Conservation (phyloP, 1,140 invertebrate species). For the Ceratina calcarata region DNA sequence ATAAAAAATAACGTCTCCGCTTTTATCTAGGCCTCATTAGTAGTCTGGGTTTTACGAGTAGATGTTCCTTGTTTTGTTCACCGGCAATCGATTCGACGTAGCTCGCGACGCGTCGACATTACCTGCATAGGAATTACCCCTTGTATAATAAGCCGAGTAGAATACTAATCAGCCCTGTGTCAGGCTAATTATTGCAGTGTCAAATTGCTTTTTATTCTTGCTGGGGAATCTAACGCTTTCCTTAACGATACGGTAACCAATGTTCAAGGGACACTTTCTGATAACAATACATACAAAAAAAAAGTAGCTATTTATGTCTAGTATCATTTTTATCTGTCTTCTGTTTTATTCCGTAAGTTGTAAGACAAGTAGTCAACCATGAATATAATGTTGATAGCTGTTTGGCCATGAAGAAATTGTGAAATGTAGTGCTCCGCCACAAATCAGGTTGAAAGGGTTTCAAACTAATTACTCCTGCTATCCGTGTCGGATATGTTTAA, state of each 20-base stretch:
- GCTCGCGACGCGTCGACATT: conserved; percentile 4
- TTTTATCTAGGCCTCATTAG: background rate
- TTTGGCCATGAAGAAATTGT: too few species aligned
- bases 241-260: too few species aligned
- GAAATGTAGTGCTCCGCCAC: too few species aligned
- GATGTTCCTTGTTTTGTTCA: conserved; percentile 1
- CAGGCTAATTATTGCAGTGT: conserved; percentile 6
- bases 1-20: background rate
- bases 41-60: background rate
- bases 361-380: too few species aligned
- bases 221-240: background rate
- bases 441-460: background rate
- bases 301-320: too few species aligned
- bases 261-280: too few species aligned
- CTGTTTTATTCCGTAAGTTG: too few species aligned
- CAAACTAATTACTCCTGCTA: conserved; percentile 10
- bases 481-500: background rate
- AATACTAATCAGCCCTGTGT: conserved; percentile 17
- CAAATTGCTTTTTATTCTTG: background rate
- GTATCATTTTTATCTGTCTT: too few species aligned
- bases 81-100: conserved; percentile 3
- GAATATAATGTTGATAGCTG: too few species aligned
- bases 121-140: background rate
- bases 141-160: conserved; percentile 22
- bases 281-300: too few species aligned